Conservation (phyloP, 2,888 invertebrate species). For the Petrolisthes cinctipes region DNA sequence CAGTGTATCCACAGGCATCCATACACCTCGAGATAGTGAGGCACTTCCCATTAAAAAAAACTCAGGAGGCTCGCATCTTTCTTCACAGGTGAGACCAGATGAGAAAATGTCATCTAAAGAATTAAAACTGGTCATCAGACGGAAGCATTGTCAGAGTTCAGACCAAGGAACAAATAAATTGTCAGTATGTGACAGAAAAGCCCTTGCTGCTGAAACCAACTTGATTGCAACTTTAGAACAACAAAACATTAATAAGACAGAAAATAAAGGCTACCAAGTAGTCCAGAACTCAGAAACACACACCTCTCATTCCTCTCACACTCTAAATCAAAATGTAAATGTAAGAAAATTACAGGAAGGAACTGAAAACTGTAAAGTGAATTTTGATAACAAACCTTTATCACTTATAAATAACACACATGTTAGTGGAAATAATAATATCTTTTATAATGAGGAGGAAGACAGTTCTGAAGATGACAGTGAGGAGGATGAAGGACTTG, state of each 20-base stretch:
- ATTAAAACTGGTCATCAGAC: slow-evolving; percentile 23
- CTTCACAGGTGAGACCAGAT: slow-evolving; percentile 38
- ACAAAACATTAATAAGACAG: slow-evolving; percentile 17
- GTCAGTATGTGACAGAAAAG: slow-evolving; percentile 4
- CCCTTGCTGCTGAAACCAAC: neutral
- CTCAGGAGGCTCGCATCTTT: slow-evolving; percentile 2
- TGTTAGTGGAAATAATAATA: neutral
- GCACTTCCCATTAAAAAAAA: slow-evolving; percentile 7
- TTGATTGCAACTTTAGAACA: neutral
- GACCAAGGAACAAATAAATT: slow-evolving; percentile 12
- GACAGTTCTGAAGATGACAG: neutral
- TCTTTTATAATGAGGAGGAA: slow-evolving; percentile 2
- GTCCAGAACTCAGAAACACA: slow-evolving; percentile 24
- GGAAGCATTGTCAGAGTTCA: slow-evolving; percentile 35
- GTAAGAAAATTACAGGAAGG: neutral
- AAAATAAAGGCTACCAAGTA: slow-evolving; percentile 21
- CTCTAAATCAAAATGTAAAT: slow-evolving; percentile 27
- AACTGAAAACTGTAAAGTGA: neutral
- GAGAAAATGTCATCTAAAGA: slow-evolving; percentile 30
- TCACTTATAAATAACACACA: neutral
- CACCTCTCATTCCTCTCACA: slow-evolving; percentile 25
- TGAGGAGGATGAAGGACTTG: slow-evolving; percentile 5
- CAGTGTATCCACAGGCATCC: slow-evolving; percentile 30
- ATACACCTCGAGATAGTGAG: slow-evolving; percentile 27
- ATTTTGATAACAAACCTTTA: neutral